Evolutionary conservation across 92 coral and sea anemone species (phyloP).

Genomic region (Palythoa grandiflora): DNA sequence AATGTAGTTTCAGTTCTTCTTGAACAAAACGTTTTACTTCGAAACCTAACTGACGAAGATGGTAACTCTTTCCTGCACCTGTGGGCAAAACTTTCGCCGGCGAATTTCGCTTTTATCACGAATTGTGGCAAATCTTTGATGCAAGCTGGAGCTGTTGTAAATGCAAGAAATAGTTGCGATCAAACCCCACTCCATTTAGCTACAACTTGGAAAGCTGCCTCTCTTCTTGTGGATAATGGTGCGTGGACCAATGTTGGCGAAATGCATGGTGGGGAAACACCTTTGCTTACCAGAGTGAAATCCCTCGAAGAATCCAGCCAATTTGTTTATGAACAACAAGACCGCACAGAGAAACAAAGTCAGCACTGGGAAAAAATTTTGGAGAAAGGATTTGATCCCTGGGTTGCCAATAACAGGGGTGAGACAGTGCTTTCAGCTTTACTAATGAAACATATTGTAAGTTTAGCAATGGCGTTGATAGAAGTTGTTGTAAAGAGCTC

Average conservation of each 20-base stretch:
- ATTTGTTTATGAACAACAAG: constrained; percentile 7
- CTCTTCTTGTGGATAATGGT: constrained; percentile 29
- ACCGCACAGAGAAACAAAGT: neutral
- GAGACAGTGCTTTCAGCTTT: constrained; percentile 31
- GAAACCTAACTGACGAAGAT: constrained; percentile 6
- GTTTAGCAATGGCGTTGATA: constrained; percentile 20
- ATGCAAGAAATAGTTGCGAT: constrained; percentile 24
- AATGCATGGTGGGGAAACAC: constrained; percentile 26
- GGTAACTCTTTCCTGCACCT: constrained; percentile 37
- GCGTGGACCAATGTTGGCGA: constrained; percentile 19
- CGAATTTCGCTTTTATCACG: constrained; percentile 13
- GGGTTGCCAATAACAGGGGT: neutral
- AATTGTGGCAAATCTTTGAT: constrained; percentile 28
- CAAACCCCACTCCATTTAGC: constrained; percentile 45
- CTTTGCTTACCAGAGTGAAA: constrained; percentile 32
- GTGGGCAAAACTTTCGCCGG: constrained; percentile 28
- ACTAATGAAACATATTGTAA: neutral
- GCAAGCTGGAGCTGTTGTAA: constrained; percentile 28
- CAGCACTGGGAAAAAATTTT: constrained; percentile 39
- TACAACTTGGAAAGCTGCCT: constrained; percentile 21
- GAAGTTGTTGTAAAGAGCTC: neutral
- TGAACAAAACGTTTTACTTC: neutral
- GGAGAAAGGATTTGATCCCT: constrained; percentile 38
- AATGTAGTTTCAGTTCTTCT: neutral
- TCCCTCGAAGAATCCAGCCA: constrained; percentile 21